Evolutionary conservation across 2,797 vertebrate genomes (phyloP).

Genomic region (Neosilurus hyrtlii): DNA sequence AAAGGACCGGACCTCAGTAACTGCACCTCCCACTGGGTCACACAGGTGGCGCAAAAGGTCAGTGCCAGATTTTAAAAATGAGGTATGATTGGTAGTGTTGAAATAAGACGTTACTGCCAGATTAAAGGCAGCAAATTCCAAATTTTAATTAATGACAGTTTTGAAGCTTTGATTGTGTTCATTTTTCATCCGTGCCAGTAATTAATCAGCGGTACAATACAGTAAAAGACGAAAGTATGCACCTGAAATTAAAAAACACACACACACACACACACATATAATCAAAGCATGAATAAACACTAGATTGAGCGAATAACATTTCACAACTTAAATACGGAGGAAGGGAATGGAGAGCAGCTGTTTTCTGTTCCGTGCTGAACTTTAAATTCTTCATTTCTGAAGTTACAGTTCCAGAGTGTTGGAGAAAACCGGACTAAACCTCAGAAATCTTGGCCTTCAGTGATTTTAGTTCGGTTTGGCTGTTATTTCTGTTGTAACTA

Average conservation of each 20-base stretch:
- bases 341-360: neutral
- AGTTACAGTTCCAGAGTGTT: neutral
- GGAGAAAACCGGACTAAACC: neutral
- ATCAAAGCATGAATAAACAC: neutral
- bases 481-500: neutral
- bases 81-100: neutral
- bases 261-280: neutral
- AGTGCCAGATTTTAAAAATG: constrained; percentile 34
- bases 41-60: constrained; percentile 98
- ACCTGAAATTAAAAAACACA: constrained; percentile 2
- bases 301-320: neutral
- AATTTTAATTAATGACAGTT: constrained; percentile 3
- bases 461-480: neutral
- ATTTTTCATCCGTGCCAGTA: neutral
- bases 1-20: constrained; percentile 97
- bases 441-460: neutral
- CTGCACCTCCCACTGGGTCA: constrained; percentile 98
- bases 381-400: neutral
- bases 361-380: neutral
- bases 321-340: neutral
- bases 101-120: neutral
- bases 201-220: neutral
- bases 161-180: neutral
- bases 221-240: neutral
- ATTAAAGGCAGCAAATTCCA: neutral